Percentiles rank a stretch among this genome's conserved stretches.
These are phyloP conservation scores for Syritta pipiens DNA, from an alignment of 2,888 invertebrate genomes.

Conservation along the genomic window DNA sequence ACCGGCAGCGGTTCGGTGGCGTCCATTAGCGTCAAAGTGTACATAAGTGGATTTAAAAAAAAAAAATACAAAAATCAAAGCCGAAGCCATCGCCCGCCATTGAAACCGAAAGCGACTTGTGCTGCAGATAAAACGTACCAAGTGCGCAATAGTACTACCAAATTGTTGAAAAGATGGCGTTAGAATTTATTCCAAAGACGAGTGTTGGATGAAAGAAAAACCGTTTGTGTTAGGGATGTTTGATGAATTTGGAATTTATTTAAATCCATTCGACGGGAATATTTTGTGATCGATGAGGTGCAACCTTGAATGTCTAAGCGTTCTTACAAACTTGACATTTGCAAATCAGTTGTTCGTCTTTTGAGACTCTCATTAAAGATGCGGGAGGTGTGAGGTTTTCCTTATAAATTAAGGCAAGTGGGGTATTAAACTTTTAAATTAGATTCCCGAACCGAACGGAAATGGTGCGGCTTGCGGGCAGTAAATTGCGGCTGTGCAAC, in stretches of 20 bases:
- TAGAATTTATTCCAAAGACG: background rate
- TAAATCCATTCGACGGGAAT: conserved; percentile 6
- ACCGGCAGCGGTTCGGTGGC: conserved; percentile 7
- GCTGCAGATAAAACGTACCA: conserved; percentile 24
- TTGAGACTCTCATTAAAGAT: conserved; percentile 14
- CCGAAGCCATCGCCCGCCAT: conserved; percentile 59
- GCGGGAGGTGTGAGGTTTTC: conserved; percentile 6
- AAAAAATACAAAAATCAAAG: conserved; percentile 7
- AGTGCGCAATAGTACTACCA: conserved; percentile 19
- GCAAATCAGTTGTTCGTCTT: background rate
- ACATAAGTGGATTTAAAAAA: background rate
- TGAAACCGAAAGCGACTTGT: conserved; percentile 64
- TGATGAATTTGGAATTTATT: conserved; percentile 4
- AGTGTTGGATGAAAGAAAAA: conserved; percentile 18
- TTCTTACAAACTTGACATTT: background rate
- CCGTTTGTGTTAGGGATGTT: background rate
- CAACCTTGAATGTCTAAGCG: conserved; percentile 13
- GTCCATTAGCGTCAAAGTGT: conserved; percentile 2
- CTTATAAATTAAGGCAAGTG: background rate
- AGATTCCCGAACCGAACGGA: conserved; percentile 32
- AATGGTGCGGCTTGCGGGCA: conserved; percentile 28
- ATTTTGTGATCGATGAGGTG: background rate
- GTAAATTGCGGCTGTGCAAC: background rate
- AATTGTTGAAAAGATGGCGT: too few relatives aligned
- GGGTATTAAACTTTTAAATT: conserved; percentile 3